Evolutionary conservation across 64 coral and sea anemone species (phyloP).

Genomic region (Actinia equina): DNA sequence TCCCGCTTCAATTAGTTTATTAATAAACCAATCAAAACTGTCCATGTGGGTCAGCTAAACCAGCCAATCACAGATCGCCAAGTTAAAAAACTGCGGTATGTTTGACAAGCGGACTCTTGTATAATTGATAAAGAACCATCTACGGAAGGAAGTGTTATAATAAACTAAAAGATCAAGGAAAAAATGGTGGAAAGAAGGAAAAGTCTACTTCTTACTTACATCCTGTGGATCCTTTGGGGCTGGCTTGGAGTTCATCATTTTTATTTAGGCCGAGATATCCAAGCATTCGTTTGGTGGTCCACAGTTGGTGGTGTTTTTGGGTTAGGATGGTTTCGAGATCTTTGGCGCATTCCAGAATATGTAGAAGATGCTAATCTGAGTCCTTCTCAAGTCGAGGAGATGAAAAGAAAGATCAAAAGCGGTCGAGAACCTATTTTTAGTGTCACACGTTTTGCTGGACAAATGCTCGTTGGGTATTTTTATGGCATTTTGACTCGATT

Average conservation of each 20-base stretch:
- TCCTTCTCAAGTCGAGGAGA: constrained; percentile 46
- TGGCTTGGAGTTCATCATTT: constrained; percentile 97
- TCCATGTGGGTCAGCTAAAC: background rate
- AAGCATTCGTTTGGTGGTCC: constrained; percentile 98
- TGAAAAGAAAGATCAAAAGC: constrained; percentile 67
- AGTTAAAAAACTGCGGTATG: constrained; percentile 26
- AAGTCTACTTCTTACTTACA: constrained; percentile 82
- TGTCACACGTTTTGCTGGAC: constrained; percentile 81
- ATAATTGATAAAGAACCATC: background rate
- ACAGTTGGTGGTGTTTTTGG: constrained; percentile 91
- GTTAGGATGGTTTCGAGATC: constrained; percentile 90
- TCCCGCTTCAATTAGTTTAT: too few species aligned
- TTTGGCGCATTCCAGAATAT: constrained; percentile 97
- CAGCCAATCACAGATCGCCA: constrained; percentile 63
- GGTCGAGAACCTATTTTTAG: constrained; percentile 84
- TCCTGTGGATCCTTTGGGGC: constrained; percentile 83
- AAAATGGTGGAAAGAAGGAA: constrained; percentile 68
- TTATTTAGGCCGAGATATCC: constrained; percentile 91
- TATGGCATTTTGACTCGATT: constrained; percentile 89
- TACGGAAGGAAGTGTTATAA: too few species aligned
- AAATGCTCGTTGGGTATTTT: constrained; percentile 97
- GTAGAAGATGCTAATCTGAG: constrained; percentile 92
- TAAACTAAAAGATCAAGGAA: background rate
- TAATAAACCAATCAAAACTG: background rate
- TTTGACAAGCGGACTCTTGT: constrained; percentile 38